Base-by-base conservation (phyloP, 2,888 invertebrate genomes). In the Acanthacorydalis orientalis region DNA sequence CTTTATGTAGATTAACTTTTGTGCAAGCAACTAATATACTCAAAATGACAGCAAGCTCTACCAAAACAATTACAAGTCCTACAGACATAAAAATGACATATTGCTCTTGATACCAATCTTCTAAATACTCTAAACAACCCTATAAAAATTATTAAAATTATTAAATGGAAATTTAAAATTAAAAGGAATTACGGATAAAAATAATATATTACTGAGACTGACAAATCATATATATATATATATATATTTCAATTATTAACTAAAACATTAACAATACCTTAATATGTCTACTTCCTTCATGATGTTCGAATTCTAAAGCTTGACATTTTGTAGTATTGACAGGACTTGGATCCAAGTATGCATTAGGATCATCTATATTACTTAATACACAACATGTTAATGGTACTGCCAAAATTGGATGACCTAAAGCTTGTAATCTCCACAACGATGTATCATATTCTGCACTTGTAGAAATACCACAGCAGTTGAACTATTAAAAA, bases 361-460 rank as follows among this genome's bases (percentile, higher is more conserved):
- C 75, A 46, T 68, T 62, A 1, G 67, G 65, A 35, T 73, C 70
- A 43, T 68, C 61, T 12, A 64, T 60, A 56, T 77, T 75, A 48
- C 75, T 74, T 48, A 85, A 72, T 39, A 68, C 64, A 62, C 88
- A 88, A 49, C 59, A 59, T 10, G 59, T 57, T 23, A 57, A 49
- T 32, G 58, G 58, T 9, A 59, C 57, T 7, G 55, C 64, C 34
- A 67, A 57, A 46, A 64, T 59, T 37, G 63, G 72, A 52, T 82
- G 79, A 0, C 84, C 83, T 39, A 82, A 72, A 51, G 82, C 74
- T 57, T 83, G 78, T 44, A 86, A 66, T 52, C 83, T 76, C 88
- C 88, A 88, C 59, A 79, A 65, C 0, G 87, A 84, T 54, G 81
- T 81, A 57, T 84, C 84, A 64, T 84, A 88, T 69, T 88, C 86